Base-by-base conservation (phyloP, 2,888 invertebrate genomes). In the Digitonthophagus gazella region DNA sequence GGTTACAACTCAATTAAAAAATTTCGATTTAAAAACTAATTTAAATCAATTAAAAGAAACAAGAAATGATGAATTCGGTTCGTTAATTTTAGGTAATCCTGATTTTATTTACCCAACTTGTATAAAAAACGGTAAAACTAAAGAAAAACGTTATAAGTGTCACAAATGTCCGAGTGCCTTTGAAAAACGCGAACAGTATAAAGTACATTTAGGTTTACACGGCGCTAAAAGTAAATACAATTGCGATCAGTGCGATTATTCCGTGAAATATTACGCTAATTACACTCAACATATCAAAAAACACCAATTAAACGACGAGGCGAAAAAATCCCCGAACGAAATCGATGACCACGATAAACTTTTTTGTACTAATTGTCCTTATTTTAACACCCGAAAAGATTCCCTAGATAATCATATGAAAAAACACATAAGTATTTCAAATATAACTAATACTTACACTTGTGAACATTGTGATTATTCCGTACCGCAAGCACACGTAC, bases 131-230 rank as follows among this genome's bases (percentile, higher is more conserved):
- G 92, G 92, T 0, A 85, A 89, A 2, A 84, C 90, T 76, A 91
- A 91, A 79, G 91, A 91, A 78, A 92, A 92, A 78, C 86, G 91
- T 2, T 93, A 92, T 82, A 92, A 93, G 81, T 93, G 93, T 80
- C 89, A 90, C 76, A 93, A 93, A 82, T 95, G 95, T 79, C 95
- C 95, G 0, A 93, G 93, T 58, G 93, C 93, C 0, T 95, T 95
- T 81, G 93, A 93, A 77, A 94, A 95, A 82, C 85, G 91, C 55
- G 91, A 92, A 76, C 93, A 95, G 80, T 95, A 92, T 81, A 91
- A 92, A 80, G 89, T 92, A 19, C 95, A 95, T 82, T 82, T 92
- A 74, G 90, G 91, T 15, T 83, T 95, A 58, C 95, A 95, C 79
- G 95, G 95, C 2, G 91, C 93, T 0, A 90, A 91, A 76, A 93